A percentile compares a stretch with the other conserved stretches of the same genome.
Evolutionary conservation across 2,797 vertebrate species (phyloP).

Genomic region (Enoplosus armatus): DNA sequence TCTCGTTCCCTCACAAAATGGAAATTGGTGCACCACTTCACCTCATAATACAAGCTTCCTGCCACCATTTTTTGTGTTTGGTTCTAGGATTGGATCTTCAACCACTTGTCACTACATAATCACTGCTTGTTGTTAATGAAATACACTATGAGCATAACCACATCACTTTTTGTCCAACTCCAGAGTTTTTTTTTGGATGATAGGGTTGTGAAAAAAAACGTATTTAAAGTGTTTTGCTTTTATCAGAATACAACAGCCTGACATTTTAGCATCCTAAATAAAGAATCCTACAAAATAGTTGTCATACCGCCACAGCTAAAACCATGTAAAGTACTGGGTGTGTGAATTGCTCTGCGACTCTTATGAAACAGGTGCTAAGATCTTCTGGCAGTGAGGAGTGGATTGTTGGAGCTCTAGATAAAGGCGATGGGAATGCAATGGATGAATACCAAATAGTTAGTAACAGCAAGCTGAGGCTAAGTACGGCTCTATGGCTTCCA

Average conservation of each 20-base stretch:
- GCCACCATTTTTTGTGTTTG: neutral
- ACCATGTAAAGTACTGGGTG: neutral
- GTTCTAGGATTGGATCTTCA: neutral
- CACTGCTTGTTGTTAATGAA: neutral
- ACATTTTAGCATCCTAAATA: conserved; percentile 22
- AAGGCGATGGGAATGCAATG: neutral
- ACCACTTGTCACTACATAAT: too few relatives aligned
- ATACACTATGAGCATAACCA: neutral
- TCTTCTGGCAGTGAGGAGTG: conserved; percentile 15
- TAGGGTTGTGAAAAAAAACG: neutral
- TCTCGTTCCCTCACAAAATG: conserved; percentile 16
- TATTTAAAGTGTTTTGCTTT: neutral
- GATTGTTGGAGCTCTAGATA: conserved; percentile 14
- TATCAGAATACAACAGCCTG: conserved; percentile 6
- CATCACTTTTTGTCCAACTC: neutral
- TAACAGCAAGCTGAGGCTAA: conserved; percentile 13
- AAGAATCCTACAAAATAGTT: neutral
- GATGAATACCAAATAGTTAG: conserved; percentile 30
- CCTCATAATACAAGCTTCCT: neutral
- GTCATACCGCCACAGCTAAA: conserved; percentile 2
- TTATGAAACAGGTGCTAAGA: conserved; percentile 38
- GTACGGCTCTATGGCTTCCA: neutral
- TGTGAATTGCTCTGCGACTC: conserved; percentile 26
- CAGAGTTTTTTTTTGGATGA: neutral
- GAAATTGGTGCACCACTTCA: conserved; percentile 2